Percentiles rank a stretch among this genome's conserved stretches.
Evolutionary conservation across 2,888 invertebrate genomes (phyloP).

Genomic region (Erebia palarica): DNA sequence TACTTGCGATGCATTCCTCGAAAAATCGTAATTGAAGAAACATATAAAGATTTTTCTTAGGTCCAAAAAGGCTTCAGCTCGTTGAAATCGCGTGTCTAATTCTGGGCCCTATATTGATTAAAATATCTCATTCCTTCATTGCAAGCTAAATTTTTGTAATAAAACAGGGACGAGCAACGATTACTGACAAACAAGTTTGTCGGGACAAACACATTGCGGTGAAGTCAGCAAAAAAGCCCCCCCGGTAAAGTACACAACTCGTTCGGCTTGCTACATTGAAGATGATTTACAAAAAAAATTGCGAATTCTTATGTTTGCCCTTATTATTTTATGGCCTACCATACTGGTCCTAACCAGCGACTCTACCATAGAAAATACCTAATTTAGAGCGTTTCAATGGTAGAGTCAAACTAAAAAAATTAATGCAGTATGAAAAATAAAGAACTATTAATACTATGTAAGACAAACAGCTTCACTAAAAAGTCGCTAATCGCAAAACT

Average conservation of each 20-base stretch:
- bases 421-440: too few relatives aligned
- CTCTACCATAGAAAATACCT: too few relatives aligned
- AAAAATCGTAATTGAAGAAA: not conserved
- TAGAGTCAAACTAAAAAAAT: too few relatives aligned
- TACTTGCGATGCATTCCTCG: not conserved
- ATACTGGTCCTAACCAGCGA: too few relatives aligned
- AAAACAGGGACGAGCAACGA: not conserved
- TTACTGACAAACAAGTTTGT: slow-evolving; percentile 12
- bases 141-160: not conserved
- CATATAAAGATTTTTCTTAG: not conserved
- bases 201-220: not conserved
- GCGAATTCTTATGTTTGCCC: too few relatives aligned
- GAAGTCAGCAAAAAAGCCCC: slow-evolving; percentile 6
- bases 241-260: not conserved
- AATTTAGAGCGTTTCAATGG: too few relatives aligned
- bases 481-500: too few relatives aligned
- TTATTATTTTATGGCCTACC: too few relatives aligned
- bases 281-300: not conserved
- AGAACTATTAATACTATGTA: too few relatives aligned
- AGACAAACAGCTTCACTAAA: too few relatives aligned
- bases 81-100: not conserved
- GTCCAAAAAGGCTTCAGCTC: not conserved
- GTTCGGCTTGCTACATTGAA: not conserved
- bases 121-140: not conserved
- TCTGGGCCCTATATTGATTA: not conserved